Conservation (phyloP, 2,113 vertebrate genomes). For the Pomatostomus ruficeps region DNA sequence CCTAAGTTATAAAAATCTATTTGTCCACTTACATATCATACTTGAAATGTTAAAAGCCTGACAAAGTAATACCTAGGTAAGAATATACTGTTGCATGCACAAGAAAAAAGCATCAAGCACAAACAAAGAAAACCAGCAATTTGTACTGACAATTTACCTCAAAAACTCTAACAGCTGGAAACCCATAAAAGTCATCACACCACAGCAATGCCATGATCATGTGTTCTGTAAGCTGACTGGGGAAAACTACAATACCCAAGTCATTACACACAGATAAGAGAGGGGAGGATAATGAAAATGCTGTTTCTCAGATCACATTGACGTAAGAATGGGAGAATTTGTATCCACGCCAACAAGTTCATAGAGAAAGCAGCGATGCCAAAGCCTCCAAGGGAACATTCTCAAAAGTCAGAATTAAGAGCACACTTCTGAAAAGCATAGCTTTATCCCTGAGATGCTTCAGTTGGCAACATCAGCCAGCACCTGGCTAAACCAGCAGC, state of each 20-base stretch:
- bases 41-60: not conserved
- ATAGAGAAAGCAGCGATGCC: not conserved
- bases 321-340: not conserved
- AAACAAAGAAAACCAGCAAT: not conserved
- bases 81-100: not conserved
- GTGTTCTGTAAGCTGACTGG: not conserved
- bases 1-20: not conserved
- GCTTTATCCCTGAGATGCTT: not conserved
- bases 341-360: not conserved
- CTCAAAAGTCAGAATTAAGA: not conserved
- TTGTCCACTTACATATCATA: not conserved
- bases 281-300: not conserved
- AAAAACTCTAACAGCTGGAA: not conserved
- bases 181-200: not conserved
- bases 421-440: not conserved
- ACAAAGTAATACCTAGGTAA: not conserved
- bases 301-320: not conserved
- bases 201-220: not conserved
- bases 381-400: not conserved
- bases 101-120: not conserved
- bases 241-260: not conserved
- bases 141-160: not conserved
- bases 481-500: not conserved
- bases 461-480: not conserved
- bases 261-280: not conserved